Evolutionary conservation across 2,797 vertebrate genomes (phyloP).

Genomic region (Peromyscus aztecus): DNA sequence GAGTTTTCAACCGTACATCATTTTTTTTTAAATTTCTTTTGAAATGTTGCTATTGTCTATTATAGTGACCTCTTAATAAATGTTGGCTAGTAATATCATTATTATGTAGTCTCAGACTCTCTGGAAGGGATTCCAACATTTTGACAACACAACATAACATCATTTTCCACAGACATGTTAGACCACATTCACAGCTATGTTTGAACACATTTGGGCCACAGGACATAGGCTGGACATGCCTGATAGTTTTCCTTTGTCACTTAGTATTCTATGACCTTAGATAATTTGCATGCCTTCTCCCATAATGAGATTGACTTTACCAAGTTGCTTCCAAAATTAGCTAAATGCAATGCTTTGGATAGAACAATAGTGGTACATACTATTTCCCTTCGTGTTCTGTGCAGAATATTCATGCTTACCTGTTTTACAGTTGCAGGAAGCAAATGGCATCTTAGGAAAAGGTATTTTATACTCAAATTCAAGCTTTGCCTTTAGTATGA

Average conservation of each 20-base stretch:
- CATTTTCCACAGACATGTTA: not conserved
- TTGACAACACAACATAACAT: not conserved
- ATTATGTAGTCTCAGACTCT: slow-evolving; percentile 6
- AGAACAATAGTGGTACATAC: not conserved
- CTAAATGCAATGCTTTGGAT: slow-evolving; percentile 47
- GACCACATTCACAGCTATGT: not conserved
- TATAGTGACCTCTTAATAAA: not conserved
- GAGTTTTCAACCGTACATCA: slow-evolving; percentile 31
- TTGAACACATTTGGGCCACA: not conserved
- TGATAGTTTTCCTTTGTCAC: not conserved
- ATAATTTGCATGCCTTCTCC: slow-evolving; percentile 16
- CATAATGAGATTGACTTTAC: slow-evolving; percentile 18
- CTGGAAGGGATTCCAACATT: not conserved
- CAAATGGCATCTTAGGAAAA: slow-evolving; percentile 32
- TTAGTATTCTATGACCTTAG: not conserved
- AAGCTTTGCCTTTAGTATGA: slow-evolving; percentile 30
- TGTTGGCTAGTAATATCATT: not conserved
- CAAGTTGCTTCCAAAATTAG: slow-evolving; percentile 28
- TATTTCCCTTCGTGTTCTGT: not conserved
- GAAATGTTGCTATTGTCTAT: not conserved
- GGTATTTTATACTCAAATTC: not conserved
- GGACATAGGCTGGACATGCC: not conserved
- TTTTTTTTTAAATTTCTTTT: not conserved
- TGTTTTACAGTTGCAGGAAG: slow-evolving; percentile 34
- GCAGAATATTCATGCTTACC: not conserved